phyloP scores from a whole-genome alignment of 2,113 vertebrate genomes.

The Microcebus tavaratra region DNA sequence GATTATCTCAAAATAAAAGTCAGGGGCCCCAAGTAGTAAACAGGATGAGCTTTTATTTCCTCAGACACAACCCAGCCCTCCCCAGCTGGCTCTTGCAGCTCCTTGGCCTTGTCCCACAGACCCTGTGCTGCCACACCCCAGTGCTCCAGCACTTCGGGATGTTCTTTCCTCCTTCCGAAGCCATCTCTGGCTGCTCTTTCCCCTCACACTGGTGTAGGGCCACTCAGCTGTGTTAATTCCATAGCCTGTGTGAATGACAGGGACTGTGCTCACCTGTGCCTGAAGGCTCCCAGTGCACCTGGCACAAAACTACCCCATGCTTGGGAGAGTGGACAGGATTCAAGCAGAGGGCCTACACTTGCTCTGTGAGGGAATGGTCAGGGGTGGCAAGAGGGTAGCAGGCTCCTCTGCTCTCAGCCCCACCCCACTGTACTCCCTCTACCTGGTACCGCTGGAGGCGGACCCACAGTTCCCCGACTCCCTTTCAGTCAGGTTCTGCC shows the following conservation, averaged over 20 bases:
- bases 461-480: neutral
- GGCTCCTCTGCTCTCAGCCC: neutral
- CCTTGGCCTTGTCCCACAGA: neutral
- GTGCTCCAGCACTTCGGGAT: neutral
- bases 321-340: neutral
- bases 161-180: neutral
- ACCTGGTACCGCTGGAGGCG: neutral
- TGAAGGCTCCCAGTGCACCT: rapidly evolving
- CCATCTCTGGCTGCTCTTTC: too few relatives aligned
- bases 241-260: too few relatives aligned
- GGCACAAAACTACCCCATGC: too few relatives aligned
- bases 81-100: neutral
- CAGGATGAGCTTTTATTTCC: too few relatives aligned
- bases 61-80: neutral
- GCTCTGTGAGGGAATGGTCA: too few relatives aligned
- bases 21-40: neutral
- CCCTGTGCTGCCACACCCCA: neutral
- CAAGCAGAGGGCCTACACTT: too few relatives aligned
- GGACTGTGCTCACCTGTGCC: neutral
- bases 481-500: neutral
- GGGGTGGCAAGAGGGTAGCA: rapidly evolving
- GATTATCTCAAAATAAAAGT: neutral
- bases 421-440: neutral
- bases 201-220: too few relatives aligned
- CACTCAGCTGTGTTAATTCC: neutral